Evolutionary conservation across 2,113 vertebrate genomes (phyloP).

Genomic region (Otus sunia): DNA sequence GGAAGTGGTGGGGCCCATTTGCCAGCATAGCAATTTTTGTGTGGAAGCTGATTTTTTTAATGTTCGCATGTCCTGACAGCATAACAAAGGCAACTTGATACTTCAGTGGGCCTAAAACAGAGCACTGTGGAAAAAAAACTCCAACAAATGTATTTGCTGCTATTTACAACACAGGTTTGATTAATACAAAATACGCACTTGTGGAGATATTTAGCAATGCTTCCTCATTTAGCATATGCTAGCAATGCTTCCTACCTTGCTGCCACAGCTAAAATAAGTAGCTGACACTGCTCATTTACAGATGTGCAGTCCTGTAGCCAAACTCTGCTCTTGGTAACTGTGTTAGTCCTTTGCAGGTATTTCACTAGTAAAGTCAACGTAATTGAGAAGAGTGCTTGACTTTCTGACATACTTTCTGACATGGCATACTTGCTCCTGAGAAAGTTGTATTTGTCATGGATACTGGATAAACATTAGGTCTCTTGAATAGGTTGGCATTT

Average conservation of each 20-base stretch:
- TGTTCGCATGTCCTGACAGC: neutral
- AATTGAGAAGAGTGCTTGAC: neutral
- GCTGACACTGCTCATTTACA: neutral
- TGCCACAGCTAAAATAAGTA: neutral
- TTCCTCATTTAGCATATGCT: neutral
- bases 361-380: neutral
- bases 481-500: neutral
- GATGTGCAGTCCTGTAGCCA: neutral
- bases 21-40: neutral
- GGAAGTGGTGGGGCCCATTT: neutral
- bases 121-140: neutral
- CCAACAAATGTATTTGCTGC: neutral
- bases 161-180: neutral
- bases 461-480: neutral
- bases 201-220: neutral
- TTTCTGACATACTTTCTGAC: neutral
- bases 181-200: neutral
- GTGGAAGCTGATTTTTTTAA: neutral
- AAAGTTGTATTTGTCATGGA: neutral
- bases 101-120: neutral
- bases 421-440: neutral
- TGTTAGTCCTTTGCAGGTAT: neutral
- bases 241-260: neutral
- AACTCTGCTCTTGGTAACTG: neutral
- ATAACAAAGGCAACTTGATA: neutral